A percentile compares a stretch with the other conserved stretches of the same genome.
phyloP scores from a whole-genome alignment of 2,888 invertebrate species.

The Palloptera scutellata region DNA sequence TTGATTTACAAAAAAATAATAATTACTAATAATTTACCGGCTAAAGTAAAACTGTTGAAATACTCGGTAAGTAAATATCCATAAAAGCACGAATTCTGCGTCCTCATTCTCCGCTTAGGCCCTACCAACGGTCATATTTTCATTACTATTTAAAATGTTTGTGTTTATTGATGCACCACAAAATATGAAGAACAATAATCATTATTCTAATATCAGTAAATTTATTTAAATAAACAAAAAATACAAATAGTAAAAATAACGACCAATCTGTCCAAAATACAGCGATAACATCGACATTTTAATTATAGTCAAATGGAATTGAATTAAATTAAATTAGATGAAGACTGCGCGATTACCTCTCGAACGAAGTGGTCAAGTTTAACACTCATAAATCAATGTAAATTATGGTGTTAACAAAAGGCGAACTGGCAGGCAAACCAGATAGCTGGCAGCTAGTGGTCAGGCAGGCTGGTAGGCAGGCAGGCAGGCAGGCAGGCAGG shows the following conservation, averaged over 20 bases:
- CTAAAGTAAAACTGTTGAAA: too few species aligned
- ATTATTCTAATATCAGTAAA: not conserved
- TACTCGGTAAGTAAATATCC: too few species aligned
- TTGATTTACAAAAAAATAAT: too few species aligned
- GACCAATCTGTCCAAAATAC: conserved; percentile 57
- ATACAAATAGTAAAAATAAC: conserved; percentile 52
- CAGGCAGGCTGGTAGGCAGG: conserved; percentile 1
- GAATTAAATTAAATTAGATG: conserved; percentile 28
- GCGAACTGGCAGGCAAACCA: conserved; percentile 37
- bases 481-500: not conserved
- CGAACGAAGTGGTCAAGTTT: conserved; percentile 25
- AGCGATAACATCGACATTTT: conserved; percentile 59
- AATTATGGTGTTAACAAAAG: conserved; percentile 61
- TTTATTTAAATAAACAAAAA: not conserved
- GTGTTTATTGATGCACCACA: not conserved
- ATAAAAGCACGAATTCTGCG: too few species aligned
- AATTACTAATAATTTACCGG: too few species aligned
- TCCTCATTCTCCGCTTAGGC: too few species aligned
- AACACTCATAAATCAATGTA: conserved; percentile 58
- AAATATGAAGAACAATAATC: conserved; percentile 7
- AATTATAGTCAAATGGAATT: conserved; percentile 56
- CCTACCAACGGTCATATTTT: not conserved
- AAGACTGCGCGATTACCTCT: conserved; percentile 40
- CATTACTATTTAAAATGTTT: too few species aligned
- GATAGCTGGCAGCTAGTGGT: conserved; percentile 10